These are phyloP conservation scores for Brenthis ino DNA, from an alignment of 2,888 invertebrate species.

Conservation along the genomic window DNA sequence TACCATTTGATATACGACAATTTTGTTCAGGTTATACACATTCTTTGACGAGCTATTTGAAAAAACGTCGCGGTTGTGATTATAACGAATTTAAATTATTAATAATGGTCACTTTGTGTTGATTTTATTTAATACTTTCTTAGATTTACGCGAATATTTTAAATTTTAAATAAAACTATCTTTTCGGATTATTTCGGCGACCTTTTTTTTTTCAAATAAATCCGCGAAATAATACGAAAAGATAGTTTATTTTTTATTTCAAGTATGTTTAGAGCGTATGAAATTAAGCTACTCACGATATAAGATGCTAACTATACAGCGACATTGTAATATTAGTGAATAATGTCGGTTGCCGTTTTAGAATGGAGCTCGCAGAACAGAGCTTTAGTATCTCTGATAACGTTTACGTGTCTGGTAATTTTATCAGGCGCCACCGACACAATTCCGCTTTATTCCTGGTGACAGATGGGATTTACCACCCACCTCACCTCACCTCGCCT, in stretches of 20 bases:
- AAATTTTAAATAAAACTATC: no score
- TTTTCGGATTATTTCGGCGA: no score
- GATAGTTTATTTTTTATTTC: background rate
- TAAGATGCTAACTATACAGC: constrained; percentile 1
- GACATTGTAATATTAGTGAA: constrained; percentile 30
- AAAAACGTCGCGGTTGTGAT: background rate
- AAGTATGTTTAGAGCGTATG: background rate
- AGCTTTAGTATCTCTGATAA: constrained; percentile 47
- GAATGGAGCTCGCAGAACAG: constrained; percentile 34
- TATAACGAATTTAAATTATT: background rate
- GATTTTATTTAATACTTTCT: background rate
- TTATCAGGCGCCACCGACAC: constrained; percentile 54
- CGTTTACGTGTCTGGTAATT: constrained; percentile 60
- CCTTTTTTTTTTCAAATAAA: no score
- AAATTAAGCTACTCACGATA: constrained; percentile 2
- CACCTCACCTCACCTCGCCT: constrained; percentile 47
- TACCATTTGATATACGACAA: constrained; percentile 7
- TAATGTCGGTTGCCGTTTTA: constrained; percentile 35
- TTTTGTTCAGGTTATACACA: constrained; percentile 8
- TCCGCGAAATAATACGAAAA: no score
- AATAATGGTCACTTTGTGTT: background rate
- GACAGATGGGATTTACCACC: constrained; percentile 54
- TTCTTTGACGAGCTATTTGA: constrained; percentile 9
- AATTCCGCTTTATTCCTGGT: constrained; percentile 57
- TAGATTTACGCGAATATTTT: no score